Percentiles rank a stretch among this genome's conserved stretches.
These are phyloP conservation scores for Seladonia tumulorum DNA, from an alignment of 2,888 invertebrate species.

Conservation along the genomic window DNA sequence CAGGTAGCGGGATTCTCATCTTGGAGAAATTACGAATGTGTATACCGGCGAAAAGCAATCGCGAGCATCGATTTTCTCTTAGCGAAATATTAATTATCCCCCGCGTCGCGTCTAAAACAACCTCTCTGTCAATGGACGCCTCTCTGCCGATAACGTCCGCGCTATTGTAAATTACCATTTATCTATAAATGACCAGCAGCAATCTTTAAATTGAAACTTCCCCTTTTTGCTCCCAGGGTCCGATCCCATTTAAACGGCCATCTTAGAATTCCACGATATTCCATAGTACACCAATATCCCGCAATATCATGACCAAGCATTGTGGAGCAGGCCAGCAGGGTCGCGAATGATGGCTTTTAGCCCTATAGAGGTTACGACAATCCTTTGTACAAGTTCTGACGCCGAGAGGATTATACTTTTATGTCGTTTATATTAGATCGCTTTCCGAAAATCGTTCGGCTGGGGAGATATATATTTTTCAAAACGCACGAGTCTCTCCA, in stretches of 20 bases:
- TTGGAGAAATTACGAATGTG: constrained; percentile 25
- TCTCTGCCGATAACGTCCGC: neutral
- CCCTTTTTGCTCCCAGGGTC: constrained; percentile 60
- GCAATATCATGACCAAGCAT: constrained; percentile 54
- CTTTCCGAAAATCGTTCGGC: neutral
- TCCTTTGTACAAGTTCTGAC: constrained; percentile 28
- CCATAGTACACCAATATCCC: constrained; percentile 76
- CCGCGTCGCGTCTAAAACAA: neutral
- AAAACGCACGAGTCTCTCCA: neutral
- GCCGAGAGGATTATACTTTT: neutral
- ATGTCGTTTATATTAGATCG: neutral
- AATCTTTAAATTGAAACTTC: constrained; percentile 2
- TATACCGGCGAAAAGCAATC: neutral
- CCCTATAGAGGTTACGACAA: constrained; percentile 11
- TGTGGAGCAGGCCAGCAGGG: constrained; percentile 45
- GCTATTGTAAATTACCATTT: neutral
- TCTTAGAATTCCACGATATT: constrained; percentile 76
- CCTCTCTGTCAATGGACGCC: neutral
- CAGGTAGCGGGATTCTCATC: constrained; percentile 25
- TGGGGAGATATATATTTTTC: neutral
- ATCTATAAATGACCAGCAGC: neutral
- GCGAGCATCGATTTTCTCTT: neutral
- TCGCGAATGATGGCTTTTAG: constrained; percentile 47
- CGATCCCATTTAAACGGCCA: constrained; percentile 61
- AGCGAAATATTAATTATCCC: constrained; percentile 1